Conservation (phyloP, 2,797 vertebrate genomes). For the Sebastes hubbsi region DNA sequence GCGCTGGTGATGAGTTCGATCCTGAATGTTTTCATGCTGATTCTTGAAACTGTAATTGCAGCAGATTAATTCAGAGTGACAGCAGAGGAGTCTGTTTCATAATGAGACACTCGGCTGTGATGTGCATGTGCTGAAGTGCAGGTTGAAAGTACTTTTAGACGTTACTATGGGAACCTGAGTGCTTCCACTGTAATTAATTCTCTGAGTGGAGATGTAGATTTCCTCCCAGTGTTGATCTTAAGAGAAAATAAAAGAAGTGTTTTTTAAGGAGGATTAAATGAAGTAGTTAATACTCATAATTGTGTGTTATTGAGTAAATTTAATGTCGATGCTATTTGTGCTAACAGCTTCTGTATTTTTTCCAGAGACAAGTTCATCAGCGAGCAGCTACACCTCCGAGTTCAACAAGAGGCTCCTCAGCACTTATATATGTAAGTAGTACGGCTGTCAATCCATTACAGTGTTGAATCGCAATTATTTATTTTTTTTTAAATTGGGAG, state of each 20-base stretch:
- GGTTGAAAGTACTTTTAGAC: not conserved
- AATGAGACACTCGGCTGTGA: not conserved
- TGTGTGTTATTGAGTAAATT: not conserved
- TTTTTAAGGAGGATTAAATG: not conserved
- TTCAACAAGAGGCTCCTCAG: conserved; percentile 95
- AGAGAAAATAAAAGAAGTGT: not conserved
- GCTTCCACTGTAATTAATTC: not conserved
- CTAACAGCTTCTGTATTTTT: not conserved
- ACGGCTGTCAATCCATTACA: no score
- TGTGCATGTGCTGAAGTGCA: conserved; percentile 2
- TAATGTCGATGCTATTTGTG: rapidly evolving
- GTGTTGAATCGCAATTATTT: no score
- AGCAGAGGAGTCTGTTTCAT: not conserved
- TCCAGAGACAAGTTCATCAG: conserved; percentile 92
- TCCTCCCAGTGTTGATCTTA: not conserved
- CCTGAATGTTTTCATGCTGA: not conserved
- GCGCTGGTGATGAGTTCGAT: not conserved
- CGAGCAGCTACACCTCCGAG: conserved; percentile 93
- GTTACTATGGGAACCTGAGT: conserved; percentile 1
- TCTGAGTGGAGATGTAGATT: not conserved
- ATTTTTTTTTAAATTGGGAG: no score
- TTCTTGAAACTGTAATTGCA: not conserved
- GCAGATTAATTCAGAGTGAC: not conserved
- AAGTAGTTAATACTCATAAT: not conserved
- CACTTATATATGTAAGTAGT: conserved; percentile 93